phyloP scores from a whole-genome alignment of 2,113 vertebrate genomes.

The Urocitellus parryii region DNA sequence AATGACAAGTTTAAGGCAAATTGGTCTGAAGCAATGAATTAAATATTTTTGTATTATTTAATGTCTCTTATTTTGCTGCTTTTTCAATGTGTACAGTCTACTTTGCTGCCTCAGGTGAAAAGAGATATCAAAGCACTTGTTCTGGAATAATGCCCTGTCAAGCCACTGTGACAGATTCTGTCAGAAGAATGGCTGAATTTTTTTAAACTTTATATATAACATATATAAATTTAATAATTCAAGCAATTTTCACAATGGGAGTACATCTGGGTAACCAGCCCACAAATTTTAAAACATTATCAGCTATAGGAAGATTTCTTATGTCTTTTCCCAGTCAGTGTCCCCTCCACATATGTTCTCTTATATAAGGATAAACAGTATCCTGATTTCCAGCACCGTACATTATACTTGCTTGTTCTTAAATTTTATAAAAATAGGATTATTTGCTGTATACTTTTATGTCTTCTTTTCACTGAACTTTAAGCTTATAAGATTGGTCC shows the following conservation, averaged over 20 bases:
- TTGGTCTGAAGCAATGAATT: neutral
- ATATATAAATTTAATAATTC: neutral
- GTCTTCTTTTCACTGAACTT: neutral
- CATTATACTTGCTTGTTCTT: neutral
- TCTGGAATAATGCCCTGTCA: neutral
- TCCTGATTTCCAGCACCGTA: neutral
- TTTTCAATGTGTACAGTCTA: neutral
- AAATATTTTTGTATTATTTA: slow-evolving; percentile 9
- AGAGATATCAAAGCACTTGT: neutral
- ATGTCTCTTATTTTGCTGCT: neutral
- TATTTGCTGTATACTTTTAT: neutral
- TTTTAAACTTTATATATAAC: neutral
- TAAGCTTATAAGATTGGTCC: neutral
- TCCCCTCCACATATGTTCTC: neutral
- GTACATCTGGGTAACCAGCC: neutral
- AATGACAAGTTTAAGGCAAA: neutral
- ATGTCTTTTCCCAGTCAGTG: neutral
- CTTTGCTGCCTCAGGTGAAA: neutral
- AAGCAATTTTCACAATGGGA: neutral
- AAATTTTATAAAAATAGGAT: neutral
- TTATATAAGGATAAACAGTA: neutral
- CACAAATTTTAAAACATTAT: neutral
- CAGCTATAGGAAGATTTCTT: neutral
- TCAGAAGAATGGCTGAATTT: neutral
- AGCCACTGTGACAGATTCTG: neutral